Percentiles rank a stretch among this genome's conserved stretches.
Conservation (phyloP, 2,888 invertebrate species). For the Lithophane semibrunnea region DNA sequence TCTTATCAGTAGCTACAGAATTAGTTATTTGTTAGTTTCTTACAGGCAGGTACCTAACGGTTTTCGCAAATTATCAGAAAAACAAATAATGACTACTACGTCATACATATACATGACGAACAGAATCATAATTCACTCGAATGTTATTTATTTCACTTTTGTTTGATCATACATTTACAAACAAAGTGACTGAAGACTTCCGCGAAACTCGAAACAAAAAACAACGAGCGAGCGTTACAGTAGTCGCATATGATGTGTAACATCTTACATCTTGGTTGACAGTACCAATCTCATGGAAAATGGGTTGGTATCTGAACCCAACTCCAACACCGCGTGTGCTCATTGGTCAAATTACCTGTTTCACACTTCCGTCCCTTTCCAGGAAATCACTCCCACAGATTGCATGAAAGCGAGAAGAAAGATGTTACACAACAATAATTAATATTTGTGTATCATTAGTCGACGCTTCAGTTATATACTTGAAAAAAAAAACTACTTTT, state of each 20-base stretch:
- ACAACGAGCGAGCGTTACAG: too few species aligned
- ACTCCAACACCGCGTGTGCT: too few species aligned
- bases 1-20: slow-evolving; percentile 55
- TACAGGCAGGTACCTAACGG: slow-evolving; percentile 12
- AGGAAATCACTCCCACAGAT: too few species aligned
- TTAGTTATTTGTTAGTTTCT: slow-evolving; percentile 53
- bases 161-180: slow-evolving; percentile 25
- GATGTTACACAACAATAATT: too few species aligned
- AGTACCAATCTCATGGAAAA: too few species aligned
- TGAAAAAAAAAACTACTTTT: neutral
- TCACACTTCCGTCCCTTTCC: too few species aligned
- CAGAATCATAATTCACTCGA: neutral
- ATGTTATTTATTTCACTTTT: slow-evolving; percentile 24
- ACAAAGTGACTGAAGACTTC: slow-evolving; percentile 2
- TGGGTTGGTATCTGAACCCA: too few species aligned
- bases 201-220: neutral
- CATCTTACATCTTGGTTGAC: too few species aligned
- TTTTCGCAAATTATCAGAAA: slow-evolving; percentile 33
- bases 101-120: slow-evolving; percentile 19
- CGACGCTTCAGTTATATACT: neutral
- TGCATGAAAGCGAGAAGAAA: too few species aligned
- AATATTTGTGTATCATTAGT: neutral
- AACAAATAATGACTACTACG: slow-evolving; percentile 19
- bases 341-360: too few species aligned
- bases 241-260: too few species aligned